phyloP scores from a whole-genome alignment of 35 echinoderm and acorn worm genomes.

The Stichopus chloronotus region DNA sequence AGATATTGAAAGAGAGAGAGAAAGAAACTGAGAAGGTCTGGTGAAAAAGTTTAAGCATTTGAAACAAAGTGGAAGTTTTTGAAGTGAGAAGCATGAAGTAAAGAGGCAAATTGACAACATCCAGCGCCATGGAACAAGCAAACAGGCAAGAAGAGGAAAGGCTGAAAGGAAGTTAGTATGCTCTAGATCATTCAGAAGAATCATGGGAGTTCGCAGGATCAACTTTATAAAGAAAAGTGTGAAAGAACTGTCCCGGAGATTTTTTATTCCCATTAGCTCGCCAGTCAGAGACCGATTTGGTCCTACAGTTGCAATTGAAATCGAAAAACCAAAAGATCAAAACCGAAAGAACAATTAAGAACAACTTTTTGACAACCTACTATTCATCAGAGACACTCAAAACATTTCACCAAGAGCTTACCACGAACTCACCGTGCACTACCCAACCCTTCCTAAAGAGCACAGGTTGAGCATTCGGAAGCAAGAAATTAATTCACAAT shows the following conservation, averaged over 20 bases:
- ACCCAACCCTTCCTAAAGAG: conserved; percentile 20
- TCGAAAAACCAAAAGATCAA: neutral
- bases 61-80: neutral
- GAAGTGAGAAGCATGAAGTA: neutral
- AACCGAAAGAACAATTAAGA: neutral
- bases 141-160: conserved; percentile 11
- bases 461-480: conserved; percentile 12
- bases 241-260: neutral
- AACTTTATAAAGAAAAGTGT: neutral
- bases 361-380: neutral
- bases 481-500: conserved; percentile 26
- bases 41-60: neutral
- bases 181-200: conserved; percentile 16
- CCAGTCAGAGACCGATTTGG: neutral
- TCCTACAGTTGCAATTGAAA: neutral
- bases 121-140: neutral
- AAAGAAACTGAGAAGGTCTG: neutral
- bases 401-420: conserved; percentile 31
- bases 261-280: neutral
- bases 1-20: neutral
- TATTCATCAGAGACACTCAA: conserved; percentile 21
- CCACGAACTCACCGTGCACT: conserved; percentile 18
- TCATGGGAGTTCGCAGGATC: neutral
- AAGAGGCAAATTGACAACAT: neutral
- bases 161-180: conserved; percentile 24